These are phyloP conservation scores for Chascanopsetta lugubris DNA, from an alignment of 2,113 vertebrate genomes.

Conservation along the genomic window DNA sequence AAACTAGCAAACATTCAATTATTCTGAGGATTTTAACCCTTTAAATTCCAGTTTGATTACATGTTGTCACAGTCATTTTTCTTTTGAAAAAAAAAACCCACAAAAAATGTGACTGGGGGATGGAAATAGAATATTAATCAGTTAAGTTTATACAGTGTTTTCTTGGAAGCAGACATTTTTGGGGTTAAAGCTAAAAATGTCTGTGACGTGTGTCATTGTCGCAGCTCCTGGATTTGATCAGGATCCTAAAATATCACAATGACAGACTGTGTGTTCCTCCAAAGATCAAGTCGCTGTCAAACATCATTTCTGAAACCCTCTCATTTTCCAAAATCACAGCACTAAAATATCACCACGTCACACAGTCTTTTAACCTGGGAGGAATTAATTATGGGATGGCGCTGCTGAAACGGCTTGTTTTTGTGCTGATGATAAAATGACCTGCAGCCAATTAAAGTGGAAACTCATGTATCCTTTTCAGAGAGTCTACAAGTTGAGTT, in stretches of 20 bases:
- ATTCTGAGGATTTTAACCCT: no score
- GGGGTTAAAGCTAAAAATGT: no score
- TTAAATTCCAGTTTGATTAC: no score
- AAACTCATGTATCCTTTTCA: slow-evolving; percentile 1
- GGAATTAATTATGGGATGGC: slow-evolving; percentile 23
- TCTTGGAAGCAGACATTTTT: no score
- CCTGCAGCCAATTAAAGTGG: slow-evolving; percentile 17
- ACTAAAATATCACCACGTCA: slow-evolving; percentile 63
- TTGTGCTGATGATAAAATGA: slow-evolving; percentile 25
- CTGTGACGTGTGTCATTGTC: not conserved
- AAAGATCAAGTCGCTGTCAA: slow-evolving; percentile 55
- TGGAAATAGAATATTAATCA: no score
- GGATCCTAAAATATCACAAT: slow-evolving; percentile 14
- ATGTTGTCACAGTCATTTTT: no score
- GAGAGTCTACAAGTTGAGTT: slow-evolving; percentile 1
- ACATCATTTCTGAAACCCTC: slow-evolving; percentile 61
- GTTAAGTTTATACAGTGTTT: no score
- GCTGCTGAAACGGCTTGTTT: slow-evolving; percentile 39
- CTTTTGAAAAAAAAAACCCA: no score
- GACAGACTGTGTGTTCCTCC: slow-evolving; percentile 48
- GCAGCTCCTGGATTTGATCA: slow-evolving; percentile 26
- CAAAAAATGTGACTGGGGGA: no score
- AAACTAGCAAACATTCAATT: no score
- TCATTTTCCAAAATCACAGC: slow-evolving; percentile 69
- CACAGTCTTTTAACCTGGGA: slow-evolving; percentile 49